Evolutionary conservation across 2,797 vertebrate genomes (phyloP).

Genomic region (Scomberomorus guttatus): DNA sequence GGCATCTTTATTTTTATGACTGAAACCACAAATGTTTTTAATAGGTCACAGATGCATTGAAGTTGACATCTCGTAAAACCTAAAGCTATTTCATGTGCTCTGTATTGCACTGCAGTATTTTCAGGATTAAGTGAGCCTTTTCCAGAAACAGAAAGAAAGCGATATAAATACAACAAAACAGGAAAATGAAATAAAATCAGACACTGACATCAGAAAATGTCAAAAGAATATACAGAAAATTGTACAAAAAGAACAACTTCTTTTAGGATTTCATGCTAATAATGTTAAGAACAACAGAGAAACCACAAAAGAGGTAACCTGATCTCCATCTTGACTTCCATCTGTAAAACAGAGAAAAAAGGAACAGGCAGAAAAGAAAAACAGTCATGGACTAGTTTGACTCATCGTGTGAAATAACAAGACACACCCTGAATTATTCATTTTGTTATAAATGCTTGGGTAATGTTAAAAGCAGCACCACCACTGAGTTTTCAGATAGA

Average conservation of each 20-base stretch:
- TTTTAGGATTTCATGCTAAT: slow-evolving; percentile 10
- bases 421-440: slow-evolving; percentile 31
- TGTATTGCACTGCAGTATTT: not conserved
- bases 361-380: slow-evolving; percentile 38
- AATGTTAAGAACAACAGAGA: slow-evolving; percentile 25
- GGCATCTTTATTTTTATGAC: slow-evolving; percentile 23
- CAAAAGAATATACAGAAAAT: not conserved
- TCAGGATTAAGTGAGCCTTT: slow-evolving; percentile 4
- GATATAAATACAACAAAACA: slow-evolving; percentile 11
- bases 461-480: slow-evolving; percentile 40
- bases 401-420: slow-evolving; percentile 31
- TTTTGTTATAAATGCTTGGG: slow-evolving; percentile 25
- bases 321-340: slow-evolving; percentile 90
- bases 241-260: not conserved
- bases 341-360: slow-evolving; percentile 87
- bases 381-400: slow-evolving; percentile 46
- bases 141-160: not conserved
- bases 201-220: slow-evolving; percentile 14
- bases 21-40: slow-evolving; percentile 23
- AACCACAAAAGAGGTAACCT: slow-evolving; percentile 86
- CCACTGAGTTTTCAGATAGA: slow-evolving; percentile 41
- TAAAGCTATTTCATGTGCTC: slow-evolving; percentile 13
- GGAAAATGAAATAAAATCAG: slow-evolving; percentile 13
- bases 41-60: slow-evolving; percentile 10
- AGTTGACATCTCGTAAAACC: slow-evolving; percentile 14